Conservation (phyloP, 2,888 invertebrate species). For the Opisthograptis luteolata region DNA sequence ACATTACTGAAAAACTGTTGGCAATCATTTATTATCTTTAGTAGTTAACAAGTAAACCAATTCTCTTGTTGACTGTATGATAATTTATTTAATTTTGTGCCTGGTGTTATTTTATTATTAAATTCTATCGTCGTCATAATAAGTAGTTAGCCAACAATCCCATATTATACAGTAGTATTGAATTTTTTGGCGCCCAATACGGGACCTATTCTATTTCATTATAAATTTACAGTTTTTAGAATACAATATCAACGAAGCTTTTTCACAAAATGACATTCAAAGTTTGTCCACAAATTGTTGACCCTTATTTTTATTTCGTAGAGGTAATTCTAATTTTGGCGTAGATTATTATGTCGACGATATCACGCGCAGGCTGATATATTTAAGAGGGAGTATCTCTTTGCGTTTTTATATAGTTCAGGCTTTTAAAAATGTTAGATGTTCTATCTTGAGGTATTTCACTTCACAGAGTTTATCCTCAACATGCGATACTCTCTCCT, state of each 20-base stretch:
- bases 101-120: slow-evolving; percentile 42
- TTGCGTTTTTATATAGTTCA: neutral
- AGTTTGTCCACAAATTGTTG: neutral
- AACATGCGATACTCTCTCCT: slow-evolving; percentile 18
- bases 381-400: neutral
- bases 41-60: slow-evolving; percentile 47
- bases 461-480: slow-evolving; percentile 1
- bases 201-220: slow-evolving; percentile 4
- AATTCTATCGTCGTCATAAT: slow-evolving; percentile 27
- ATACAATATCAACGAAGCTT: neutral
- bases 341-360: slow-evolving; percentile 12
- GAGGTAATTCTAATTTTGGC: neutral
- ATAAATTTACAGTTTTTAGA: neutral
- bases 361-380: neutral
- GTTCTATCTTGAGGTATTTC: neutral
- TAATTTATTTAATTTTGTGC: slow-evolving; percentile 49
- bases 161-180: slow-evolving; percentile 13
- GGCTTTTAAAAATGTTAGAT: neutral
- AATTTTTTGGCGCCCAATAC: slow-evolving; percentile 24
- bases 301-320: slow-evolving; percentile 3
- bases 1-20: slow-evolving; percentile 26
- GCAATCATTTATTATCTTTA: slow-evolving; percentile 22
- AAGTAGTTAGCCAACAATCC: slow-evolving; percentile 26
- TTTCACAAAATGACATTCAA: neutral
- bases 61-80: slow-evolving; percentile 55